These are phyloP conservation scores for Phymatocera aterrima DNA, from an alignment of 2,888 invertebrate genomes.

Conservation along the genomic window DNA sequence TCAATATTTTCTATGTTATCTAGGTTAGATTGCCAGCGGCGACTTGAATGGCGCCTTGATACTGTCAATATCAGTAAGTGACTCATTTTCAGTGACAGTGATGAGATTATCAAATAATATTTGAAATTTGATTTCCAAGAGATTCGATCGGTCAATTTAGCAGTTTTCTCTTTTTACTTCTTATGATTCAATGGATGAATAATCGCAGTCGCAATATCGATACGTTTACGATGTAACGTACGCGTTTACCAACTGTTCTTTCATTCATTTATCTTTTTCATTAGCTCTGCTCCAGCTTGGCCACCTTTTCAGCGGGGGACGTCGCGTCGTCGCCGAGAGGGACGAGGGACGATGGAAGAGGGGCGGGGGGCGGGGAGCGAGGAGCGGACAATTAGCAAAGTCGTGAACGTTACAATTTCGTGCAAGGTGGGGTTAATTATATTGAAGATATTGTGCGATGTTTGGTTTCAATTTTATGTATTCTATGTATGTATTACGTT, in stretches of 20 bases:
- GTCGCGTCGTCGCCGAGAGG: constrained; percentile 10
- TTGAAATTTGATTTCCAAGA: neutral
- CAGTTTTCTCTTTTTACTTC: neutral
- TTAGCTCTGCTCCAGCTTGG: neutral
- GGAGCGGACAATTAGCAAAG: constrained; percentile 1
- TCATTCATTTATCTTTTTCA: neutral
- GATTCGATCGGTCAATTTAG: neutral
- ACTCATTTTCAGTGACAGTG: no score
- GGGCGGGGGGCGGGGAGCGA: no score
- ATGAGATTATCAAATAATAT: no score
- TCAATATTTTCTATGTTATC: no score
- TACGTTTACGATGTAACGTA: neutral
- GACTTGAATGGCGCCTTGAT: no score
- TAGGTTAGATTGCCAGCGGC: no score
- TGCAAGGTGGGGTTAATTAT: constrained; percentile 8
- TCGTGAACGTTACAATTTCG: constrained; percentile 19
- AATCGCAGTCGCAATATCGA: neutral
- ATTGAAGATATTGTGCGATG: constrained; percentile 2
- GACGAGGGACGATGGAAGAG: no score
- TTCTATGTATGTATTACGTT: no score
- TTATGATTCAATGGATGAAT: neutral
- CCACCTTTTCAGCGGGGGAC: neutral
- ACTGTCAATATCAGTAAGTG: no score
- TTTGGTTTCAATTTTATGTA: constrained; percentile 18
- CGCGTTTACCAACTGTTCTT: neutral